Conservation (phyloP, 2,888 invertebrate species). For the Saturnia pavonia region DNA sequence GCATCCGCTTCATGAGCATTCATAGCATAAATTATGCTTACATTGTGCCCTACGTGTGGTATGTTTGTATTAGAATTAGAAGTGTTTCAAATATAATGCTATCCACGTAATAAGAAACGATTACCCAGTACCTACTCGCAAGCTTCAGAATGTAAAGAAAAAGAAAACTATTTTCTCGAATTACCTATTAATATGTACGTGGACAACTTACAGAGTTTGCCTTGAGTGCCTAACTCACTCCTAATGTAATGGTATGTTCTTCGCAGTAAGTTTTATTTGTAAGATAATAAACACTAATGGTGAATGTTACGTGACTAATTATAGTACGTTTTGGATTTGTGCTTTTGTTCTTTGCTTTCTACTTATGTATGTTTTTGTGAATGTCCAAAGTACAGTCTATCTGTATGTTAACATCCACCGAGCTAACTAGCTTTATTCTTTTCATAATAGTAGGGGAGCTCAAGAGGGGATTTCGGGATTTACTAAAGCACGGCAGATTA, state of each 20-base stretch:
- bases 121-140: background rate
- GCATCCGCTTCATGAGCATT: conserved; percentile 63
- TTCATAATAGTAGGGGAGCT: no score
- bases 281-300: background rate
- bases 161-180: background rate
- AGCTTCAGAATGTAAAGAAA: background rate
- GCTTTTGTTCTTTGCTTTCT: background rate
- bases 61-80: conserved; percentile 18
- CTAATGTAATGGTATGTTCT: no score
- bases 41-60: conserved; percentile 20
- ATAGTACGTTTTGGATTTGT: background rate
- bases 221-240: background rate
- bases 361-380: background rate
- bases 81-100: background rate
- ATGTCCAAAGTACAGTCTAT: no score
- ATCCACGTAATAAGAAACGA: background rate
- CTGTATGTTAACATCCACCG: no score
- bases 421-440: no score
- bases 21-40: conserved; percentile 63
- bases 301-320: background rate
- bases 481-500: no score
- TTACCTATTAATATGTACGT: background rate
- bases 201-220: background rate
- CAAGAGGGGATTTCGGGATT: no score
- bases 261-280: no score